Evolutionary conservation across 2,888 invertebrate genomes (phyloP), one percentile per base, ranked within the genome.

Genomic region (Tetheella fluctuosa): DNA sequence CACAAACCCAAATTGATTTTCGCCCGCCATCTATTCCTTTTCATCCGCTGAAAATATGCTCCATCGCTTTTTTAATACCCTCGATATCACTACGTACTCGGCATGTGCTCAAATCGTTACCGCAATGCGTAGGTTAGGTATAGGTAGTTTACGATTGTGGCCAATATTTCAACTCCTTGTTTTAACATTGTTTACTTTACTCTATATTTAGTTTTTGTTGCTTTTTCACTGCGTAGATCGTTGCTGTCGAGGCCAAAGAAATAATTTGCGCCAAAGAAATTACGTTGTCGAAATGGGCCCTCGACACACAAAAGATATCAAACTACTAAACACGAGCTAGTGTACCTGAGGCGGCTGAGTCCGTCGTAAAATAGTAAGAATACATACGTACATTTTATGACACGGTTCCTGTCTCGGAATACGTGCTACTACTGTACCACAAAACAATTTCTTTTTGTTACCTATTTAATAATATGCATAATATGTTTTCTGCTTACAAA

Each of bases 1-100:
- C 71, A 81, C 78, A 73, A 79, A 69, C 73, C 76, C 74, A 80
- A 89, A 90, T 88, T 86, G 86, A 89, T 90, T 90, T 86, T 86
- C 76, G 70, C 73, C 69, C 34, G 17, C 48, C 48, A 48, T 48
- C 48, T 48, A 48, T 48, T 42, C 39, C 23, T 13, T 15, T 34
- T 56, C 23, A 56, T 48, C 17, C 20, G 17, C 48, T 48, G 48
- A 20, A 48, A 48, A 48, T 28, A 25, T 56, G 59, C 54, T 55
- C 56, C 58, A 55, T 63, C 48, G 48, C 17, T 48, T 48, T 48
- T 48, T 48, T 48, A 48, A 48, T 20, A 48, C n/a, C 48, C 2
- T 10, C 48, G 20, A 20, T 42, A 42, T 42, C 42, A 17, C 42
- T n/a, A 17, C 10, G 48, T 20, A 48, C 8, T 20, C 48, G 15